A percentile compares a stretch with the other conserved stretches of the same genome.
phyloP scores from a whole-genome alignment of 2,888 invertebrate genomes.

The Vesta saturnalis region DNA sequence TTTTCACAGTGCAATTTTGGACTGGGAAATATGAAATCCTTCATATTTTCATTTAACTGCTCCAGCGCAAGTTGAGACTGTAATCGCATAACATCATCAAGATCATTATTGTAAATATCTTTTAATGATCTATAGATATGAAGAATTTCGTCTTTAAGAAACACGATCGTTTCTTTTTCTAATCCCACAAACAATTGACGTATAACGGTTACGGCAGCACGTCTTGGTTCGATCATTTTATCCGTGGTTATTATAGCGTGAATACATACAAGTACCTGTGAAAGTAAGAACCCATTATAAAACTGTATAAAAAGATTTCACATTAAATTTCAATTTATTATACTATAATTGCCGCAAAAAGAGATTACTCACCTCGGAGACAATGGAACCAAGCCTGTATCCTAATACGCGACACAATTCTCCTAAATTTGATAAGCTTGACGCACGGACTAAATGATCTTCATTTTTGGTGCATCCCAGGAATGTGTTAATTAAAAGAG shows the following conservation, averaged over 20 bases:
- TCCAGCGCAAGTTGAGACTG: conserved; percentile 83
- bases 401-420: conserved; percentile 80
- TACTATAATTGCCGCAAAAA: too few species aligned
- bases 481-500: conserved; percentile 75
- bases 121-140: conserved; percentile 78
- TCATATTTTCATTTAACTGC: conserved; percentile 76
- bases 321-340: too few species aligned
- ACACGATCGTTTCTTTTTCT: conserved; percentile 73
- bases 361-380: conserved; percentile 74
- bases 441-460: conserved; percentile 79
- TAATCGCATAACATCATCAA: conserved; percentile 75
- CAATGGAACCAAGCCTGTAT: conserved; percentile 75
- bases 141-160: conserved; percentile 73
- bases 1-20: conserved; percentile 50
- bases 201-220: conserved; percentile 83
- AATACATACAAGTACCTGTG: conserved; percentile 77
- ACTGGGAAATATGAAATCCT: conserved; percentile 68
- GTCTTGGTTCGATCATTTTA: conserved; percentile 75
- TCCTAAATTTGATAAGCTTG: conserved; percentile 84
- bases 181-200: conserved; percentile 79
- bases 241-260: conserved; percentile 76
- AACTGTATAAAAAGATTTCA: neutral
- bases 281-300: conserved; percentile 49
- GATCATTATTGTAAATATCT: conserved; percentile 69
- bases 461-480: conserved; percentile 74